Base-by-base conservation (phyloP, 2,113 vertebrate genomes). In the Apteryx mantelli region DNA sequence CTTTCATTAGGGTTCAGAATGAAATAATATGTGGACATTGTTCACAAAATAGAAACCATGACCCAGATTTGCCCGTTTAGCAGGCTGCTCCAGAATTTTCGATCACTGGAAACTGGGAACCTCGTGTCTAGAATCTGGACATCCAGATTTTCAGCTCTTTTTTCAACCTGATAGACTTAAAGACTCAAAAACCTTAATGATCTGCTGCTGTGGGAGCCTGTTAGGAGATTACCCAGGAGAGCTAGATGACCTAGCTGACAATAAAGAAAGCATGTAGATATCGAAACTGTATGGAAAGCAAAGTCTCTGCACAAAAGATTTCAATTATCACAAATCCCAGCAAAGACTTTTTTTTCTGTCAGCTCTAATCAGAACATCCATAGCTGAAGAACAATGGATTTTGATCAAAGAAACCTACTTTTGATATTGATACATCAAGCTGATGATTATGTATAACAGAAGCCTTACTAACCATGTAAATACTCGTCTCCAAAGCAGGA, bases 321-420 rank as follows among this genome's bases (percentile, higher is more conserved):
- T 68, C 61, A 66, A 38, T 92, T 91, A 38, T 75, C 64, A 93
- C 16, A 91, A 95, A 86, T 85, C 58, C 73, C n/a, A 74, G 40
- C 17, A 22, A 88, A 80, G 38, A 50, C 24, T 42, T 86, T 73
- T 30, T 86, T 74, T 82, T 76, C n/a, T 48, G 24, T 71, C 56
- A 69, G 17, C 28, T 88, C 24, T 82, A 69, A 82, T 91, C 89
- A 95, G 70, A 91, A n/a, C 61, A 76, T 73, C 55, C 75, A 9
- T 61, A 73, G 48, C 74, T 76, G 46, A 89, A 92, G 36, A 88
- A 42, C 46, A 95, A 44, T 84, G 46, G 42, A 56, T 87, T 92
- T 78, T 78, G 46, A 61, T 86, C 64, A 94, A 63, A 91, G 38
- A 95, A 83, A 84, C 16, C 18, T 88, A 7, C n/a, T 82, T 95